phyloP scores from a whole-genome alignment of 2,113 vertebrate species.

The human (Homo sapiens) region DNA sequence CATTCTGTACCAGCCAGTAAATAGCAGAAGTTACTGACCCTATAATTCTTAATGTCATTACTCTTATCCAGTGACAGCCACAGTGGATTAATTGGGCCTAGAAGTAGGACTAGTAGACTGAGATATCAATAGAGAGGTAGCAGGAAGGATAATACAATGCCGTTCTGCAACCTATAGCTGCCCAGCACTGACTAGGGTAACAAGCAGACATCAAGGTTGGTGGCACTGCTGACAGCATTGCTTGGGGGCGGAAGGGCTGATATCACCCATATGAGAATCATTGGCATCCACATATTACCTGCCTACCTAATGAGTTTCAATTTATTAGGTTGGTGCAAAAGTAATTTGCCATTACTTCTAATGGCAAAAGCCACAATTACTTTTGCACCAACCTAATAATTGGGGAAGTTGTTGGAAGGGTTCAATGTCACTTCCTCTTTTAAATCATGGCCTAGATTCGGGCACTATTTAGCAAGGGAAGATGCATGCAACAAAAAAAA shows the following conservation, averaged over 20 bases:
- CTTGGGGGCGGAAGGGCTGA: not conserved
- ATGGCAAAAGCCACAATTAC: no score
- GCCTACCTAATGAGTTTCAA: not conserved
- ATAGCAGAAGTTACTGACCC: not conserved
- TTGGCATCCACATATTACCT: not conserved
- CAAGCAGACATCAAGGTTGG: not conserved
- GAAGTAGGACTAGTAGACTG: not conserved
- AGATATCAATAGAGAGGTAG: not conserved
- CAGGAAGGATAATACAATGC: not conserved
- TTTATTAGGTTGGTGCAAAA: not conserved
- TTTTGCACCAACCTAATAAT: not conserved
- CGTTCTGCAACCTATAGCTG: not conserved
- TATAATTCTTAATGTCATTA: not conserved
- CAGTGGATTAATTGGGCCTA: not conserved
- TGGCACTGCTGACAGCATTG: not conserved
- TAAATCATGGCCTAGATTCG: not conserved
- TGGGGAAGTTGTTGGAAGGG: not conserved
- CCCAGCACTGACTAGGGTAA: no score
- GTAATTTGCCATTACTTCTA: no score
- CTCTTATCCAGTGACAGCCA: not conserved
- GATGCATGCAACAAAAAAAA: not conserved
- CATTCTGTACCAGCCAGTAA: not conserved
- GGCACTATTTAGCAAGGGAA: not conserved
- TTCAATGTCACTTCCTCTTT: not conserved
- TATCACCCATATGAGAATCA: not conserved